phyloP scores from a whole-genome alignment of 2,113 vertebrate species.

The Gopherus flavomarginatus region DNA sequence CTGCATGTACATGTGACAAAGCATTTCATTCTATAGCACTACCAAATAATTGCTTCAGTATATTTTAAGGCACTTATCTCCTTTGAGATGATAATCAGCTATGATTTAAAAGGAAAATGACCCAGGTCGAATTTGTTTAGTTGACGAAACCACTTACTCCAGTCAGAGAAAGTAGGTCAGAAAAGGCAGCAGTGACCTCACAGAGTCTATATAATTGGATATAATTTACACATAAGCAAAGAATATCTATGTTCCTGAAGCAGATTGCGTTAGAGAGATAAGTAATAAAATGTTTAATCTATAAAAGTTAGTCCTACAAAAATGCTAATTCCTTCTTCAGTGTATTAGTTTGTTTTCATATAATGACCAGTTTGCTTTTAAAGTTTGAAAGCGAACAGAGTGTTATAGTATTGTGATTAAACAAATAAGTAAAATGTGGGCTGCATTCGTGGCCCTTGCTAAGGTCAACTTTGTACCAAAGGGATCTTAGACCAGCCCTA shows the following conservation, averaged over 20 bases:
- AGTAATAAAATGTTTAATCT: neutral
- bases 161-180: constrained; percentile 8
- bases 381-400: neutral
- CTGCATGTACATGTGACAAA: neutral
- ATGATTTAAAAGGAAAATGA: neutral
- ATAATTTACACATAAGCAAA: neutral
- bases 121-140: neutral
- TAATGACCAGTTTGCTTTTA: neutral
- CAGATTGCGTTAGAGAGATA: neutral
- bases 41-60: neutral
- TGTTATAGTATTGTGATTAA: neutral
- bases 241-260: neutral
- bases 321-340: neutral
- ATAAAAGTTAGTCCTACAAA: neutral
- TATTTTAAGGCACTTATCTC: neutral
- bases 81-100: neutral
- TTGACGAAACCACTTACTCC: neutral
- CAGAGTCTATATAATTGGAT: neutral
- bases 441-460: neutral
- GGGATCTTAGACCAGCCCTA: neutral
- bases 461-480: neutral
- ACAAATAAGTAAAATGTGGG: neutral
- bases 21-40: neutral
- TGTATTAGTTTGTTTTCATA: neutral
- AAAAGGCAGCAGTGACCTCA: constrained; percentile 6